Base-by-base conservation (phyloP, 92 coral and sea anemone species). In the Umimayanthus chanpuru region DNA sequence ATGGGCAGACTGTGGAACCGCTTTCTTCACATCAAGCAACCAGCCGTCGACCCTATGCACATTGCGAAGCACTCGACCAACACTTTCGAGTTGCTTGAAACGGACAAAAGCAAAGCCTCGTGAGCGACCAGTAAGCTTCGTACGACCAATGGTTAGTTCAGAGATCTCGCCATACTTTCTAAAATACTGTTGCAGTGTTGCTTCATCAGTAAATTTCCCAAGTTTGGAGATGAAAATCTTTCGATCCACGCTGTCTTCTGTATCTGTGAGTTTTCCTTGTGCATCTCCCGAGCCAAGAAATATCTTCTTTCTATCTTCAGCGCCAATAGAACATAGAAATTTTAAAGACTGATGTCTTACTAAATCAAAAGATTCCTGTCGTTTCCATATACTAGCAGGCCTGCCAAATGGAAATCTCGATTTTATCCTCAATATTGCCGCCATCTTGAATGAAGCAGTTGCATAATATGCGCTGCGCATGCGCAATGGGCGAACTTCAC, bases 81-180 rank as follows among this genome's bases (percentile, higher is more conserved):
- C 36, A 82, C 86, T 82, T n/a, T 66, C 86, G 3, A 26, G 28
- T 28, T 67, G 39, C 72, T 90, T 74, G 43, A 80, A 90, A 40
- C 71, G 86, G 30, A 86, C 88, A 32, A 90, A 90, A 32, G 92
- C 92, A 86, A 90, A 90, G 44, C 92, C 90, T 6, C 85, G 77
- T 53, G 88, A 86, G n/a, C 85, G 88, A 65, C 86, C 86, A n/a
- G 86, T 82, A 12, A 82, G 39, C 56, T 90, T 90, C 15, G 73
- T 81, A 66, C 88, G 88, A 41, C 90, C 88, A 26, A 81, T 81
- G 9, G 28, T 73, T 56, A 90, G 71, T 20, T 90, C 90, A 5
- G 89, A 80, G 47, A 90, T 81, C 30, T 90, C 88, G 28, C 92
- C 92, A 72, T 86, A 90, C 56, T 90, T 90, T 38, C 86, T 82